Base-by-base conservation (phyloP, 2,888 invertebrate genomes). In the Atethmia centrago region DNA sequence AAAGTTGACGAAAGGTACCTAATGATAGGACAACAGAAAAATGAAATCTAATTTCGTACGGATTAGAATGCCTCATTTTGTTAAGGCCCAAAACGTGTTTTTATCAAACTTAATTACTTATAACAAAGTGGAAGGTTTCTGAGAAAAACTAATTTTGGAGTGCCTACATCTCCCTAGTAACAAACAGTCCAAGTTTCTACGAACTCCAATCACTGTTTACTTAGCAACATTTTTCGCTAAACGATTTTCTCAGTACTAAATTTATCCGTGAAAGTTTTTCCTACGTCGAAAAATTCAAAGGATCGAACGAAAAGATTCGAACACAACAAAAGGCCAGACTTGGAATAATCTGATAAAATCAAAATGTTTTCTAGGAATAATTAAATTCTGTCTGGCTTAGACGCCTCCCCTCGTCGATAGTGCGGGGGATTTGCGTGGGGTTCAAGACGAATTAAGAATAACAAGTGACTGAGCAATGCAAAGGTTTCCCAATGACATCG, bases 261-360 rank as follows among this genome's bases (percentile, higher is more conserved):
- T 28, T 31, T 55, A 63, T 47, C 10, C 3, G 8, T 19, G 9
- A 51, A 51, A 47, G 2, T 3, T 25, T 47, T 59, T 65, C 21
- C 31, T 55, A n/a, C 25, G n/a, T 12, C 16, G 5, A 47, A 51
- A 58, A 49, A 31, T 36, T 59, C 14, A 62, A 65, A 49, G 49
- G 25, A 58, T 71, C 42, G 14, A 58, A 69, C 42, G 12, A 65
- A 67, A 79, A 79, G 58, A 56, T 28, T 58, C 31, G 25, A 70
- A 70, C 42, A 25, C 56, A 31, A 64, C 40, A 66, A 66, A 71
- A 61, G 55, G 19, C 19, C 25, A 64, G 64, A 40, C 59, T 40
- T 53, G 68, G 45, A 36, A 66, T 59, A 66, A 53, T 64, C 42
- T 58, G 47, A 67, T 64, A 65, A 72, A 55, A 71, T 67, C 1